Evolutionary conservation across 2,797 vertebrate genomes (phyloP).

Genomic region (Cygnus olor): DNA sequence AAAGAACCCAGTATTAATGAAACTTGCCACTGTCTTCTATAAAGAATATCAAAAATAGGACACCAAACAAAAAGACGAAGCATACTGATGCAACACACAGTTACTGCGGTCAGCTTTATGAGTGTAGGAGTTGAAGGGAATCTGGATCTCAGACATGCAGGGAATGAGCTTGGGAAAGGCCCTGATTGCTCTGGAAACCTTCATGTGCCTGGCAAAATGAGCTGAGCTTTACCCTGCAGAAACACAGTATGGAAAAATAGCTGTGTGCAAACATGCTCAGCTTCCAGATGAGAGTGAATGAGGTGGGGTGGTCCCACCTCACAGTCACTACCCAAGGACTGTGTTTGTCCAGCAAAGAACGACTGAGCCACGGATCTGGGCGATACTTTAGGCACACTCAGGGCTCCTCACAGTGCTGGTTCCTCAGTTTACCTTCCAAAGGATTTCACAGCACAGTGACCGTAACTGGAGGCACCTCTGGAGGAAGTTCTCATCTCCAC

Average conservation of each 20-base stretch:
- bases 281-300: background rate
- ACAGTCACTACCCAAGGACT: background rate
- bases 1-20: slow-evolving; percentile 18
- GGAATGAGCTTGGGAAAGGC: background rate
- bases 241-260: background rate
- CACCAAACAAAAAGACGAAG: background rate
- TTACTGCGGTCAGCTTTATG: background rate
- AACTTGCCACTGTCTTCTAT: slow-evolving; percentile 3
- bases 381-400: fast-evolving
- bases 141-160: background rate
- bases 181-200: background rate
- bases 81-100: background rate
- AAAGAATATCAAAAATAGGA: slow-evolving; percentile 53
- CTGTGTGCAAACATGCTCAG: background rate
- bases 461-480: background rate
- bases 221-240: background rate
- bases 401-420: background rate
- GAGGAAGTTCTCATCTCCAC: background rate
- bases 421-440: background rate
- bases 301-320: background rate
- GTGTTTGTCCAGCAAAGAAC: background rate
- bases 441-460: background rate
- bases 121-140: background rate
- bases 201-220: background rate
- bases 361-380: background rate